Base-by-base conservation (phyloP, 1,140 invertebrate genomes). In the Octopus sinensis region DNA sequence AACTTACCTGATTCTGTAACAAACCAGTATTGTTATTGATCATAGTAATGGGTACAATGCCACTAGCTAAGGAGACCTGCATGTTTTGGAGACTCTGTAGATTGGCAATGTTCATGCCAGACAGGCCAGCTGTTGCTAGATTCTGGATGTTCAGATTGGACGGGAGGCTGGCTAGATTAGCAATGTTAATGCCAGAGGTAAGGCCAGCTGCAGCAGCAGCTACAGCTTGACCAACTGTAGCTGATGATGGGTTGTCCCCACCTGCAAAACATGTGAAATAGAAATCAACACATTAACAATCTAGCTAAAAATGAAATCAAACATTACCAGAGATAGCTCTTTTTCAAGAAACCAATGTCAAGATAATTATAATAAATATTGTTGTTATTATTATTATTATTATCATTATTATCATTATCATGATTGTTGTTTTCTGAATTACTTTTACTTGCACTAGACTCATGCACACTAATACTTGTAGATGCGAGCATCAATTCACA, bases 31-130 rank as follows among this genome's bases (percentile, higher is more conserved):
- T 88, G 53, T 85, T 85, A 76, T 84, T 89, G 83, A 90, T 90
- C 86, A 90, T 86, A 51, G 86, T 88, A 79, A 90, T 88, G 4
- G 89, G 89, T 4, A 90, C 87, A 73, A 90, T 89, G 43, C 86
- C 85, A 71, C 95, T 94, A 23, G 94, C 94, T 85, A 95, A 94
- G 87, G 95, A 95, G 56, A 95, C 94, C 90, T 96, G 88, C 86
- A 89, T 86, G 82, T 89, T 88, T 81, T 88, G 88, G n/a, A 89
- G 83, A 3, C 87, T 87, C 76, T 94, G 94, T 76, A 96, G 92
- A 86, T 93, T 94, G 79, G 94, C 93, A 81, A 96, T 92, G 90
- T 95, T 96, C 79, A 96, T 92, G 84, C 95, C 94, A 90, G 95
- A 93, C 9, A 90, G 79, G 1, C 86, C 86, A 17, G 86, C 84